phyloP scores from a whole-genome alignment of 2,113 vertebrate species.

The Hydrolagus affinis region DNA sequence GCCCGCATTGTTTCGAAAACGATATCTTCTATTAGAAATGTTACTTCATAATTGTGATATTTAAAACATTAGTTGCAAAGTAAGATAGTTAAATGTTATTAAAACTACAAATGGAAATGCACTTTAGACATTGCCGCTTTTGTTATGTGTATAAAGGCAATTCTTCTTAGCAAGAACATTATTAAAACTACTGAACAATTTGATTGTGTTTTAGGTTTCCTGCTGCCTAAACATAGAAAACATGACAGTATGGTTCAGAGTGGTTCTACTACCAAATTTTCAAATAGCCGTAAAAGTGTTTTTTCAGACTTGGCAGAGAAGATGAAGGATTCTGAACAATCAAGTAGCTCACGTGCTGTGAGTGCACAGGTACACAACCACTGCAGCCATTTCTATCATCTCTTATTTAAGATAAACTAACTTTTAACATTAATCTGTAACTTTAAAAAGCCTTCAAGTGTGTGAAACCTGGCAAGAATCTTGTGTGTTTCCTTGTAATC shows the following conservation, averaged over 20 bases:
- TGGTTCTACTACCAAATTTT: conserved; percentile 45
- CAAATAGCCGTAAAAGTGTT: conserved; percentile 40
- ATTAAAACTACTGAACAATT: not conserved
- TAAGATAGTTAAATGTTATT: not conserved
- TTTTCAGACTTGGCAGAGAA: conserved; percentile 33
- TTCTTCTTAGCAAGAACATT: too few species aligned
- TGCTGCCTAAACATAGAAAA: conserved; percentile 41
- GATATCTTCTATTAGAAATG: not conserved
- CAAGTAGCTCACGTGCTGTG: conserved; percentile 39
- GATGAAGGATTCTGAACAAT: conserved; percentile 41
- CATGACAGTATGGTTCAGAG: conserved; percentile 42
- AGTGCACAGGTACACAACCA: conserved; percentile 49
- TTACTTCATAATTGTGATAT: not conserved
- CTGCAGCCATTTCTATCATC: not conserved
- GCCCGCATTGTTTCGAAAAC: not conserved
- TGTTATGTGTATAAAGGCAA: not conserved
- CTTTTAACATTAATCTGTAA: not conserved
- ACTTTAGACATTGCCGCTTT: not conserved
- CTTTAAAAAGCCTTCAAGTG: not conserved
- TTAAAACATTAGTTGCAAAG: not conserved
- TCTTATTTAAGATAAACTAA: not conserved
- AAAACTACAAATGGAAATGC: not conserved
- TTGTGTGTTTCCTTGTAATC: not conserved
- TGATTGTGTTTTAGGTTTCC: conserved; percentile 12
- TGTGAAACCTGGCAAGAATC: not conserved